Base-by-base conservation (phyloP, 2,797 vertebrate species). In the Sebastes vulpes region DNA sequence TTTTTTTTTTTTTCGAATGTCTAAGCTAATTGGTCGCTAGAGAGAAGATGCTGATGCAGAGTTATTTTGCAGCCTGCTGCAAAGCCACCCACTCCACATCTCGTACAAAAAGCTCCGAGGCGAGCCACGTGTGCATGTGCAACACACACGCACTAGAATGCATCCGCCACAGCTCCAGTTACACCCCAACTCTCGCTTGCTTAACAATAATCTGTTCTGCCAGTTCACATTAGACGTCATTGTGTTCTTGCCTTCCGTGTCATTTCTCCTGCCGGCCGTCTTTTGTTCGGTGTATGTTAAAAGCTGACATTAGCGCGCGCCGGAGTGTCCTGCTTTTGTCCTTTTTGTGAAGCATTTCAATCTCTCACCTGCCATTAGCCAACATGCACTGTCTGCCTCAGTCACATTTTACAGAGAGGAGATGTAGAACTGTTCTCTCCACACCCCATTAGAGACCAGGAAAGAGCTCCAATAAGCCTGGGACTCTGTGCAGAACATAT, bases 311-410 rank as follows among this genome's bases (percentile, higher is more conserved):
- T 91, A 90, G 79, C n/a, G n/a, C 82, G 42, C 79, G 38, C 50
- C 28, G 21, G 58, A 82, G 81, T 75, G 83, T 83, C 78, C 86
- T 74, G 87, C 65, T 83, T 92, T 91, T 90, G 88, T 92, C 89
- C 88, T 86, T 91, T 91, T 82, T 77, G 38, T 48, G 81, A 92
- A 87, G 84, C 89, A 84, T 92, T 94, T 91, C 91, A 83, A 86
- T 94, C 88, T 90, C 90, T 90, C 83, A 93, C 90, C 91, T 93
- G 87, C 89, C 87, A 93, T 94, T 94, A 95, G 80, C 73, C 74
- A 81, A 85, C 86, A 72, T 46, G 71, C 61, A 76, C 84, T 88
- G 86, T 87, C 89, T 85, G 84, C 78, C 88, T 77, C 83, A 90
- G 88, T 92, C 91, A 75, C 87, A 90, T 90, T 91, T 92, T 90